Conservation (phyloP, 2,888 invertebrate genomes). For the Lycocerus yunnanus region DNA sequence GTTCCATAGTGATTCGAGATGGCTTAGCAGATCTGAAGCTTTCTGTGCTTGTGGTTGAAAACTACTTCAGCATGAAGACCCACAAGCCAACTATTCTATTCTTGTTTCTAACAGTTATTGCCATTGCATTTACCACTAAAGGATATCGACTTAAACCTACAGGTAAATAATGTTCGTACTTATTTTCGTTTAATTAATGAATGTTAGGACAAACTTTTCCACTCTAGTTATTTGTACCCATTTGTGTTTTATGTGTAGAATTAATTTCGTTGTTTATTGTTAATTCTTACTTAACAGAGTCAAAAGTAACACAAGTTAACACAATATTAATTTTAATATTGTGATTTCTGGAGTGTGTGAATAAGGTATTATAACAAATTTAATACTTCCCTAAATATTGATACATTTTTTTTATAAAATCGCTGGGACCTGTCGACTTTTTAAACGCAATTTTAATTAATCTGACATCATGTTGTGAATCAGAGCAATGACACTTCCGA, state of each 20-base stretch:
- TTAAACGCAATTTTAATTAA: neutral
- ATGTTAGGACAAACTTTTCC: neutral
- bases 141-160: slow-evolving; percentile 16
- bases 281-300: too few species aligned
- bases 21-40: slow-evolving; percentile 19
- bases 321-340: too few species aligned
- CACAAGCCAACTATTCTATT: slow-evolving; percentile 23
- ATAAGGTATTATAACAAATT: too few species aligned
- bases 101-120: slow-evolving; percentile 12
- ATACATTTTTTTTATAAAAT: neutral
- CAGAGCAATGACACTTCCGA: neutral
- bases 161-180: slow-evolving; percentile 8
- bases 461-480: neutral
- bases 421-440: neutral
- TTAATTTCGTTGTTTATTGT: neutral
- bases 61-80: slow-evolving; percentile 24
- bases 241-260: neutral
- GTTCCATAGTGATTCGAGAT: slow-evolving; percentile 24
- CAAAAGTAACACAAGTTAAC: too few species aligned
- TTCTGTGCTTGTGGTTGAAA: slow-evolving; percentile 18
- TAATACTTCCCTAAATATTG: too few species aligned
- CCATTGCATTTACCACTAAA: slow-evolving; percentile 8
- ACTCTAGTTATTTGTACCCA: neutral
- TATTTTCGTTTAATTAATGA: neutral
- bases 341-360: too few species aligned